These are phyloP conservation scores for Pionites leucogaster DNA, from an alignment of 2,113 vertebrate species.

Conservation along the genomic window DNA sequence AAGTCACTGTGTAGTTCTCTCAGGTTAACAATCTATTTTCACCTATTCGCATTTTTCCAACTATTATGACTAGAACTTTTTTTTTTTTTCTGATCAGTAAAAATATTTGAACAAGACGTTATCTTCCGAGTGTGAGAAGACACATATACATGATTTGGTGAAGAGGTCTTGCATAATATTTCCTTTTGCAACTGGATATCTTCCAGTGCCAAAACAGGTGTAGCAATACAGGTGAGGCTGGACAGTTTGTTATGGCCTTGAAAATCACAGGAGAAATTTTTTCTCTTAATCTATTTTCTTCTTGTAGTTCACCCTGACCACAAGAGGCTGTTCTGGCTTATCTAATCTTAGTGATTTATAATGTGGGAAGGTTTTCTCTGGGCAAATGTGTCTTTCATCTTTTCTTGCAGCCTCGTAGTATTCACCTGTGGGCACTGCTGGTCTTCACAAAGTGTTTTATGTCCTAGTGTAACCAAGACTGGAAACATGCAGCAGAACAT, in stretches of 20 bases:
- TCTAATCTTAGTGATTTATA: not conserved
- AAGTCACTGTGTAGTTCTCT: not conserved
- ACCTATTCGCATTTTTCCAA: not conserved
- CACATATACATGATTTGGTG: not conserved
- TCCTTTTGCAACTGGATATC: not conserved
- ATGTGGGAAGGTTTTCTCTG: not conserved
- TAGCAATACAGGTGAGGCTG: not conserved
- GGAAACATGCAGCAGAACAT: not conserved
- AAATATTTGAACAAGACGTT: not conserved
- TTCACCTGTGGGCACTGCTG: not conserved
- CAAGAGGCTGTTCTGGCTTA: not conserved
- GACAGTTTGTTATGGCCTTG: not conserved
- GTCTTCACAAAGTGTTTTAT: not conserved
- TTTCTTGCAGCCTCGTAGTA: not conserved
- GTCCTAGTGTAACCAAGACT: not conserved
- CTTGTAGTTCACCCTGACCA: not conserved
- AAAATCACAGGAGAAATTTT: not conserved
- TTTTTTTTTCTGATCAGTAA: not conserved
- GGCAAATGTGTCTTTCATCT: not conserved
- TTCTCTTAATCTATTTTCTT: not conserved
- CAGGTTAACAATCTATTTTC: not conserved
- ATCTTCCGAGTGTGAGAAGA: not conserved
- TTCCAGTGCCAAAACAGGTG: not conserved
- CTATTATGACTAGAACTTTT: not conserved
- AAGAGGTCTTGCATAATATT: not conserved